Evolutionary conservation across 2,113 vertebrate genomes (phyloP).

Genomic region (Campylomormyrus numenius): DNA sequence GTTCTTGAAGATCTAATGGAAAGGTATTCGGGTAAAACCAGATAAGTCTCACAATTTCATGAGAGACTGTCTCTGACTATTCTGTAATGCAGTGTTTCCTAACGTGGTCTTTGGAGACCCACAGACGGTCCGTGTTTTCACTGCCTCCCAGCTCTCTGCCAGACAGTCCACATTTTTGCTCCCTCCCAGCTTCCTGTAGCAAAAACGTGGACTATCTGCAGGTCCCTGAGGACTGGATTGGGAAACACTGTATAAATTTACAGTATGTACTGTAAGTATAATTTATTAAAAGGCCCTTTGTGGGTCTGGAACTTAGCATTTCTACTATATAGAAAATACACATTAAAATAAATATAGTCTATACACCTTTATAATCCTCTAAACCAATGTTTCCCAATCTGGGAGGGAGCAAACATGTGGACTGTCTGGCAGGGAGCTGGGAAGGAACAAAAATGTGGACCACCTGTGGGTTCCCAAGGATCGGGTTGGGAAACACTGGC

Average conservation of each 20-base stretch:
- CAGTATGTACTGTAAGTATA: not conserved
- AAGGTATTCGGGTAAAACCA: not conserved
- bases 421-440: not conserved
- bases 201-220: not conserved
- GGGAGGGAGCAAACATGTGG: not conserved
- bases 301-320: not conserved
- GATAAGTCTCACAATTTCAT: not conserved
- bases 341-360: not conserved
- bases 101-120: too few species aligned
- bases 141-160: not conserved
- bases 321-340: not conserved
- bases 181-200: not conserved
- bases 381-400: not conserved
- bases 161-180: not conserved
- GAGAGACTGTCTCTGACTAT: not conserved
- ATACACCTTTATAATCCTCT: slow-evolving; percentile 1
- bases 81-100: not conserved
- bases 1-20: not conserved
- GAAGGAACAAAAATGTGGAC: not conserved
- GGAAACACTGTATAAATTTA: not conserved
- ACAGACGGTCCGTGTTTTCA: not conserved
- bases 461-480: not conserved
- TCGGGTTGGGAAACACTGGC: not conserved
- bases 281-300: not conserved
- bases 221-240: not conserved